Percentiles rank a stretch among this genome's conserved stretches.
These are phyloP conservation scores for Eilema sororculum DNA, from an alignment of 2,888 invertebrate genomes.

Conservation along the genomic window DNA sequence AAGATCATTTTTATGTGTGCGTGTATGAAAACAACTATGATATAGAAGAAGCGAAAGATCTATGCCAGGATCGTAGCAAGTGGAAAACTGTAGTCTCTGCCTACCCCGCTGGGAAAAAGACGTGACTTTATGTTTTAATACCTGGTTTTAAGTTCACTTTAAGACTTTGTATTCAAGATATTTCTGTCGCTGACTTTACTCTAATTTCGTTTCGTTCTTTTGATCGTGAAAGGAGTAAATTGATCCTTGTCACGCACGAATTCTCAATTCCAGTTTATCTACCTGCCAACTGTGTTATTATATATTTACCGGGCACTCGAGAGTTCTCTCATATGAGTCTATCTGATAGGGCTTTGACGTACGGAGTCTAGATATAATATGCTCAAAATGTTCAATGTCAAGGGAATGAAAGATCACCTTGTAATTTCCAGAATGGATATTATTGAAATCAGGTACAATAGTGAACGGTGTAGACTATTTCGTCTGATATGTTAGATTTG, in stretches of 20 bases:
- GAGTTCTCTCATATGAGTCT: conserved; percentile 12
- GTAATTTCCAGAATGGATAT: neutral
- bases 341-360: conserved; percentile 12
- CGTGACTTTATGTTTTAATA: too few relatives aligned
- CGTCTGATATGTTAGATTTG: too few relatives aligned
- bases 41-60: too few relatives aligned
- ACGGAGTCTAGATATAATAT: neutral
- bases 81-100: too few relatives aligned
- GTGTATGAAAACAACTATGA: too few relatives aligned
- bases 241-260: neutral
- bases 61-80: too few relatives aligned
- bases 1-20: too few relatives aligned
- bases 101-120: too few relatives aligned
- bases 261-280: conserved; percentile 9
- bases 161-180: too few relatives aligned
- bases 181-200: too few relatives aligned
- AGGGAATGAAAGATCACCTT: neutral
- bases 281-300: neutral
- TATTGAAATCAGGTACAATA: neutral
- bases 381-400: neutral
- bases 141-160: too few relatives aligned
- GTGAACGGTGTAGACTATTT: neutral
- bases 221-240: neutral
- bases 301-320: conserved; percentile 11
- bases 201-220: neutral